phyloP scores from a whole-genome alignment of 2,113 vertebrate genomes.

The Numenius arquata region DNA sequence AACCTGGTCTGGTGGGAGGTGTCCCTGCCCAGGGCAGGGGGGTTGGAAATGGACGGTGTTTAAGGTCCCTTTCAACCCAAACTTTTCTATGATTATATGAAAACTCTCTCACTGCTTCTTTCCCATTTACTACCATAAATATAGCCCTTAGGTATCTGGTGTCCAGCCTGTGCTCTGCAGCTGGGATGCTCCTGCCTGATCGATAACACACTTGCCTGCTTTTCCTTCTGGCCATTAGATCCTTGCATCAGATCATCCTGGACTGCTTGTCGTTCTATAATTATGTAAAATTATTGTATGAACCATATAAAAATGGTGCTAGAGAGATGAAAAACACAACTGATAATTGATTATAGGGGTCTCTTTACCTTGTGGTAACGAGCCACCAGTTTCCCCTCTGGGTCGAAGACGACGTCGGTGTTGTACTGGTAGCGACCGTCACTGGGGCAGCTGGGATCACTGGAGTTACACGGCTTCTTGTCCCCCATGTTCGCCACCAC shows the following conservation, averaged over 20 bases:
- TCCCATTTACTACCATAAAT: not conserved
- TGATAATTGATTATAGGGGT: not conserved
- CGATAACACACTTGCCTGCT: not conserved
- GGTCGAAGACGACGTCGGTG: conserved; percentile 64
- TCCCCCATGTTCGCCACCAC: conserved; percentile 85
- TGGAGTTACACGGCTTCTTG: conserved; percentile 61
- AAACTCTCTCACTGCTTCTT: not conserved
- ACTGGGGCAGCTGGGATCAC: conserved; percentile 35
- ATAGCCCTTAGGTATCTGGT: not conserved
- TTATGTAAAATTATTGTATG: not conserved
- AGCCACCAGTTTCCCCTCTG: conserved; percentile 70
- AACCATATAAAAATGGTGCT: not conserved
- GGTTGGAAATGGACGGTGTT: no score
- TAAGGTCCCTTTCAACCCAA: no score
- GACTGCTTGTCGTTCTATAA: not conserved
- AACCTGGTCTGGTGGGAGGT: no score
- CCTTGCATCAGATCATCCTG: not conserved
- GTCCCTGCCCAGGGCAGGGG: no score
- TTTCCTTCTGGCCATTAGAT: not conserved
- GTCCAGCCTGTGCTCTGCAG: not conserved
- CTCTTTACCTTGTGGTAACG: conserved; percentile 76
- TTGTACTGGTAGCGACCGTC: conserved; percentile 72
- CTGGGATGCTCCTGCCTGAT: accelerated
- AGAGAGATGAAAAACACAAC: not conserved
- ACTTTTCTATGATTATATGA: no score